Percentiles rank a stretch among this genome's conserved stretches.
These are phyloP conservation scores for Mareca strepera DNA, from an alignment of 2,797 vertebrate species.

Conservation along the genomic window DNA sequence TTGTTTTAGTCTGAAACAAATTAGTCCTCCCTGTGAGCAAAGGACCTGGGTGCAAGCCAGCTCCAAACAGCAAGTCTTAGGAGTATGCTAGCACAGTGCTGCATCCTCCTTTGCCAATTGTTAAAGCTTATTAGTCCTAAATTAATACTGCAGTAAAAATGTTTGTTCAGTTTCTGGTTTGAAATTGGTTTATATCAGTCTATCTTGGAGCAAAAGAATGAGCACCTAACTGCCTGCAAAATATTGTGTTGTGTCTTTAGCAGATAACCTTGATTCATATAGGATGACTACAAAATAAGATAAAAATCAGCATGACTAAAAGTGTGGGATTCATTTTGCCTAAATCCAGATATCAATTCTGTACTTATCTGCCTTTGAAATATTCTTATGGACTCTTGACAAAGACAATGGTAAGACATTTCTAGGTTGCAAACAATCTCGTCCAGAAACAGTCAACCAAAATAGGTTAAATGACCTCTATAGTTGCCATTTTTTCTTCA, in stretches of 20 bases:
- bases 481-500: background rate
- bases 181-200: background rate
- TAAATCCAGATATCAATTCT: background rate
- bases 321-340: background rate
- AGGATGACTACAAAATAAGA: background rate
- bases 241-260: background rate
- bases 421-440: conserved; percentile 12
- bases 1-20: background rate
- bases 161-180: background rate
- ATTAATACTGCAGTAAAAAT: background rate
- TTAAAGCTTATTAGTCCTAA: background rate
- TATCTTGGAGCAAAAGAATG: background rate
- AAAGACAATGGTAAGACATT: background rate
- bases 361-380: background rate
- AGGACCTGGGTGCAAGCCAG: background rate
- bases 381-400: background rate
- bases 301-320: background rate
- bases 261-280: background rate
- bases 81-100: background rate
- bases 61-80: background rate
- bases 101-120: background rate
- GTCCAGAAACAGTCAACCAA: background rate
- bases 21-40: background rate
- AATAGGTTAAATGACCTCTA: conserved; percentile 23
- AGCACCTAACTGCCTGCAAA: background rate